phyloP scores from a whole-genome alignment of 2,888 invertebrate genomes.

The Diplolepis rosae region DNA sequence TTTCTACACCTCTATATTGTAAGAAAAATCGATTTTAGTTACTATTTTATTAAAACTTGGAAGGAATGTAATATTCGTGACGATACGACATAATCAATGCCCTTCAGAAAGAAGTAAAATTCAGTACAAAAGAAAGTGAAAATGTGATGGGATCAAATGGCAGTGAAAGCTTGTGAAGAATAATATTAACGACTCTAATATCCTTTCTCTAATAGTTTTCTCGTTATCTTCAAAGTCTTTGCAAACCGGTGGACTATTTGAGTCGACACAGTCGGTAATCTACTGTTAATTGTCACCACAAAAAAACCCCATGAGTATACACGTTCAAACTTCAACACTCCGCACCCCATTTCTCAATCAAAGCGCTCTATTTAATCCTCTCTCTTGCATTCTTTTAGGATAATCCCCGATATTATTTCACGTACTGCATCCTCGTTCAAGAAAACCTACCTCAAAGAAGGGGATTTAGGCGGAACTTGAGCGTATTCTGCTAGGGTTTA shows the following conservation, averaged over 20 bases:
- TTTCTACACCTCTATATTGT: no score
- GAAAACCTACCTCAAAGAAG: conserved; percentile 1
- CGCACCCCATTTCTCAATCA: conserved; percentile 32
- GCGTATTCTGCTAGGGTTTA: not conserved
- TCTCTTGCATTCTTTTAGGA: conserved; percentile 48
- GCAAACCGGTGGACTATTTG: conserved; percentile 25
- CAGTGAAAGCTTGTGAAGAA: no score
- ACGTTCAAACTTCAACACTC: conserved; percentile 52
- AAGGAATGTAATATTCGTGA: no score
- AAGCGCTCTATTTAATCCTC: conserved; percentile 39
- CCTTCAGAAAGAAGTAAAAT: no score
- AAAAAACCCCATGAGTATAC: conserved; percentile 60
- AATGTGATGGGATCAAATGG: no score
- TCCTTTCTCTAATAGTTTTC: not conserved
- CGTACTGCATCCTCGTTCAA: conserved; percentile 32
- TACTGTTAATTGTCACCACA: conserved; percentile 72
- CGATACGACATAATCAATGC: no score
- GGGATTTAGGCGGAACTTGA: conserved; percentile 24
- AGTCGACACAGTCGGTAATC: conserved; percentile 60
- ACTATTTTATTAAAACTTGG: no score
- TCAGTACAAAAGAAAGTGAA: no score
- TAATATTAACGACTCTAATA: not conserved
- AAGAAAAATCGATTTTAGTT: no score
- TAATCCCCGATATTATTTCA: conserved; percentile 52
- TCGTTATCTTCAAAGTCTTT: not conserved